Conservation (phyloP, 2,797 vertebrate genomes). For the Eremophila alpestris region DNA sequence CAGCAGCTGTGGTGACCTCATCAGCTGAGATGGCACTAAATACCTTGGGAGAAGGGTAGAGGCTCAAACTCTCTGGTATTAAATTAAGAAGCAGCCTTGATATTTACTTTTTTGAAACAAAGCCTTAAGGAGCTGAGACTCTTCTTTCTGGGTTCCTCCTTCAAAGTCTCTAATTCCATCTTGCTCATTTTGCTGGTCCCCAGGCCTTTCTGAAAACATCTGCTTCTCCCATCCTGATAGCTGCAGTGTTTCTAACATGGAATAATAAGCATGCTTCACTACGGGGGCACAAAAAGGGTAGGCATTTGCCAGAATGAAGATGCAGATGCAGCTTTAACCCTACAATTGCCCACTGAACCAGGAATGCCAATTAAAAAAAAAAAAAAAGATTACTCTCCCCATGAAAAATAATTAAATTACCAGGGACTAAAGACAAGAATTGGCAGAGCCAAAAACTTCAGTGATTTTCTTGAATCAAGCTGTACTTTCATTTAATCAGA, state of each 20-base stretch:
- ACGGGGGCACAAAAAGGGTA: background rate
- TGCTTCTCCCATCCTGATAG: conserved; percentile 18
- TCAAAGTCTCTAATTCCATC: background rate
- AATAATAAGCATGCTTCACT: conserved; percentile 29
- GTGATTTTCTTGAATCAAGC: background rate
- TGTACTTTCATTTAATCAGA: background rate
- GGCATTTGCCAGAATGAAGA: background rate
- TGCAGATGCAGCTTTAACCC: conserved; percentile 6
- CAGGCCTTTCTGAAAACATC: conserved; percentile 29
- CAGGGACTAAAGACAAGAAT: background rate
- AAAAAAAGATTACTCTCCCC: background rate
- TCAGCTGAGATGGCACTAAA: background rate
- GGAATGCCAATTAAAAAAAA: background rate
- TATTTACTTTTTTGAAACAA: background rate
- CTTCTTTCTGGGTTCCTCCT: background rate
- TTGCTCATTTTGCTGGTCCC: conserved; percentile 24
- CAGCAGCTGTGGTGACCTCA: background rate
- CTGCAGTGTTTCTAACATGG: background rate
- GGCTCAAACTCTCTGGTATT: background rate
- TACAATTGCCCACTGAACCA: background rate
- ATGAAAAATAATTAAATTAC: background rate
- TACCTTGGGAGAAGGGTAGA: background rate
- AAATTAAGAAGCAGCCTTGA: background rate
- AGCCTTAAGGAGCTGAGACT: background rate
- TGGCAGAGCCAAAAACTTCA: background rate